Conservation (phyloP, 2,888 invertebrate species). For the Acheta domesticus region DNA sequence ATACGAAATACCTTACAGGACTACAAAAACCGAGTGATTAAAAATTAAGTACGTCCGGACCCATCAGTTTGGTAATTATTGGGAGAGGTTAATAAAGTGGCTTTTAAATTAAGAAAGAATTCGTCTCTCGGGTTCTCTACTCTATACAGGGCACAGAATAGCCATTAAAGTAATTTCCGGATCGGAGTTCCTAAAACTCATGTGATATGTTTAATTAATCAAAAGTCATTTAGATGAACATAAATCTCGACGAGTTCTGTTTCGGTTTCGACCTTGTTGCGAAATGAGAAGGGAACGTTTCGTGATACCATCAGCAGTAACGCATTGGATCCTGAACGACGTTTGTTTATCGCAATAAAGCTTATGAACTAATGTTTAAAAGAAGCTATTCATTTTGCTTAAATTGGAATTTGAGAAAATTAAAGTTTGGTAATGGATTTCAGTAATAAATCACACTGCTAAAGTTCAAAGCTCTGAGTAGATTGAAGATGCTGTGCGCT, state of each 20-base stretch:
- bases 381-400: too few relatives aligned
- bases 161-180: constrained; percentile 18
- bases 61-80: background rate
- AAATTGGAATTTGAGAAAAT: too few relatives aligned
- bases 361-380: too few relatives aligned
- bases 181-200: background rate
- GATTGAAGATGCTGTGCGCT: too few relatives aligned
- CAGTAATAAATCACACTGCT: too few relatives aligned
- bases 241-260: background rate
- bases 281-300: too few relatives aligned
- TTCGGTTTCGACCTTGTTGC: too few relatives aligned
- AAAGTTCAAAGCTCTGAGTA: too few relatives aligned
- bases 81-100: background rate
- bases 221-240: background rate
- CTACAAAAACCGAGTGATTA: background rate
- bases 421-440: too few relatives aligned
- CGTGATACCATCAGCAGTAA: too few relatives aligned
- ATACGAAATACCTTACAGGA: background rate
- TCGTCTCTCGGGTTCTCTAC: background rate
- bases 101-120: background rate
- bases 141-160: background rate
- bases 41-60: background rate
- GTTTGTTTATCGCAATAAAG: too few relatives aligned
- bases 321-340: too few relatives aligned
- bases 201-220: constrained; percentile 1